Conservation (phyloP, 2,113 vertebrate species). For the Lamprotornis superbus region DNA sequence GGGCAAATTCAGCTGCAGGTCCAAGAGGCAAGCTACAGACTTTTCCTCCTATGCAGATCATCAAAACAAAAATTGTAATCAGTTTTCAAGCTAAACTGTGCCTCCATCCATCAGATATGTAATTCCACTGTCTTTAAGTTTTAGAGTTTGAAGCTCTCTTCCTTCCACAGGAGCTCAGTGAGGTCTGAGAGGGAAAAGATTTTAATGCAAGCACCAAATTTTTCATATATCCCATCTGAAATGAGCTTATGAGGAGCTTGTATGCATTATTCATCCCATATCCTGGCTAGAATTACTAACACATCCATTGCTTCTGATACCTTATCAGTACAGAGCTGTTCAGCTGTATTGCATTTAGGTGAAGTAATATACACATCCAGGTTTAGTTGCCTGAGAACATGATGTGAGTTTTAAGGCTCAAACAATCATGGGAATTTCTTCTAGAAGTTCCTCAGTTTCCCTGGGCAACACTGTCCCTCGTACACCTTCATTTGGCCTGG, state of each 20-base stretch:
- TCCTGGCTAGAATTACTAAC: neutral
- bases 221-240: neutral
- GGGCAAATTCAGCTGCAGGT: neutral
- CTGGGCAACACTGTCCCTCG: neutral
- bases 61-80: neutral
- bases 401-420: neutral
- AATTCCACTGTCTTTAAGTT: neutral
- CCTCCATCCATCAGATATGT: neutral
- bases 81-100: neutral
- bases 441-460: conserved; percentile 25
- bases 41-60: neutral
- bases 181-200: neutral
- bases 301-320: neutral
- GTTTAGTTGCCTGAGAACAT: neutral
- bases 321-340: neutral
- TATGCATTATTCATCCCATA: neutral
- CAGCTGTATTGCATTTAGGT: neutral
- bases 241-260: neutral
- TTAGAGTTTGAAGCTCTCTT: neutral
- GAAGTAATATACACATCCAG: neutral
- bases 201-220: neutral
- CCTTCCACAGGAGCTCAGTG: neutral
- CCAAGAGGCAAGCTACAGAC: neutral
- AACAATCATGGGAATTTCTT: neutral
- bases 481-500: conserved; percentile 15